Evolutionary conservation across 2,797 vertebrate species (phyloP), one percentile per base, ranked within the genome.

Genomic region (Microhierax caerulescens): DNA sequence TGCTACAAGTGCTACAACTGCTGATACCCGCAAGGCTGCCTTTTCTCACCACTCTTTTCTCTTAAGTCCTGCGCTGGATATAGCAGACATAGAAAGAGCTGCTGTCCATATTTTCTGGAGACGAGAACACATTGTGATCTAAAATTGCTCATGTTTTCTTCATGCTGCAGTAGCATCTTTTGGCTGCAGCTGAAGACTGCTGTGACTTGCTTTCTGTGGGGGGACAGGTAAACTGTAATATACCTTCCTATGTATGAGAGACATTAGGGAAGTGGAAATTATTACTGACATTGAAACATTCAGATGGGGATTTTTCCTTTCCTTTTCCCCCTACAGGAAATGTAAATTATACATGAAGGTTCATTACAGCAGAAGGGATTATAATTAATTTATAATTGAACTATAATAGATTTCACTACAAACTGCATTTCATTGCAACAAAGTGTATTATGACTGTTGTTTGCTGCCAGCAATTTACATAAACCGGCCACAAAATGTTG

Each of bases 361-460:
- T 98, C 78, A 72, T 95, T 96, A 65, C 93, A 96, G 97, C 97
- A 98, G 97, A 97, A 98, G 95, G 84, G 87, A 93, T 96, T 96
- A 98, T 98, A 97, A 98, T 98, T 98, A 98, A 98, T 98, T 98
- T 97, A 98, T 97, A 96, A 95, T 97, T 88, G 85, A 92, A 89
- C 97, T 95, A 77, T 97, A 97, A 97, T 92, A 98, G 96, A 96
- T 98, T 97, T 96, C 94, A 90, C 91, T 88, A 84, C 93, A 97
- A 97, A 96, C 94, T 93, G 94, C 94, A 91, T 97, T 97, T 97
- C 95, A 83, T 96, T 87, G 95, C 97, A 96, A 92, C 95, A 80
- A 96, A 93, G 92, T 92, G 60, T 63, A 53, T 95, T 94, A 70
- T 74, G 93, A 67, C 78, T 32, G 74, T 74, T 96, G 88, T 61